These are phyloP conservation scores for Glandiceps talaboti DNA, from an alignment of 53 echinoderm and acorn worm genomes.

Conservation along the genomic window DNA sequence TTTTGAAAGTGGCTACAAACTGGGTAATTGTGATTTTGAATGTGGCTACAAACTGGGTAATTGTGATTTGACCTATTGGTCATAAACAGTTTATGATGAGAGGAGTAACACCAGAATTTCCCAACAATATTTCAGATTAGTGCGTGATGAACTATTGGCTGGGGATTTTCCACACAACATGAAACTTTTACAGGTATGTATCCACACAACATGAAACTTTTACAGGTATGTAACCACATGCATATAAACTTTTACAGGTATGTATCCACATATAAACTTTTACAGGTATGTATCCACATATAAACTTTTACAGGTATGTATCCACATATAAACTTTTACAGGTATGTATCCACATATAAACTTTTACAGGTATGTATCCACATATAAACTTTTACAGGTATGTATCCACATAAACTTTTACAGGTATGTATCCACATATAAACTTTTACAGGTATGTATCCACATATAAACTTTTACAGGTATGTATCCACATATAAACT, in stretches of 20 bases:
- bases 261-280: neutral
- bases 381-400: neutral
- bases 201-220: slow-evolving; percentile 1
- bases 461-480: too few species aligned
- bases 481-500: neutral
- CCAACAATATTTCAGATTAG: slow-evolving; percentile 45
- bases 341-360: too few species aligned
- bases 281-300: neutral
- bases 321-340: neutral
- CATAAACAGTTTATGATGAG: too few species aligned
- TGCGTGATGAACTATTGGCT: slow-evolving; percentile 34
- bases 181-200: slow-evolving; percentile 74
- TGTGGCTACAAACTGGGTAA: too few species aligned
- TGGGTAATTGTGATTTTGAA: too few species aligned
- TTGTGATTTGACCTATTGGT: too few species aligned
- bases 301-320: neutral
- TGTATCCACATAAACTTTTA: neutral
- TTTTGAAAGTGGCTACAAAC: too few species aligned
- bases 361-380: too few species aligned
- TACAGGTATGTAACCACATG: slow-evolving; percentile 53
- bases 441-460: neutral
- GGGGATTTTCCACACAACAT: slow-evolving; percentile 83
- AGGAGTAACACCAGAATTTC: too few species aligned
- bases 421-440: neutral
- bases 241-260: slow-evolving; percentile 84